These are phyloP conservation scores for Eueides isabella DNA, from an alignment of 1,140 invertebrate species.

Conservation along the genomic window DNA sequence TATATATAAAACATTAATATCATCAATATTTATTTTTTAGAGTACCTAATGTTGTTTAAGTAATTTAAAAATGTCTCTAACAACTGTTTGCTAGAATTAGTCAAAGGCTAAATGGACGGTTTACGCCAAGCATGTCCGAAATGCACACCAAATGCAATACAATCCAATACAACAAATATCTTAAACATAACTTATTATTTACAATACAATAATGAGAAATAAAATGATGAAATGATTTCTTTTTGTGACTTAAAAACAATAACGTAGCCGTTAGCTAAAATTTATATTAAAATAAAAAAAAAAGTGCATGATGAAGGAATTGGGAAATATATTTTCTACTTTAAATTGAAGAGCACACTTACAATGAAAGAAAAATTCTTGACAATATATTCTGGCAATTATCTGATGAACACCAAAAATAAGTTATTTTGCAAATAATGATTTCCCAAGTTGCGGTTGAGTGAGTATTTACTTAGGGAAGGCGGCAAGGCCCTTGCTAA, in stretches of 20 bases:
- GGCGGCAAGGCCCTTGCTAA: constrained; percentile 71
- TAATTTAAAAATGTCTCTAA: constrained; percentile 1
- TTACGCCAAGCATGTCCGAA: constrained; percentile 53
- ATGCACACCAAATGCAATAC: constrained; percentile 61
- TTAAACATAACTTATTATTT: constrained; percentile 37
- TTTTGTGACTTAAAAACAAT: constrained; percentile 19
- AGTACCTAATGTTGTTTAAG: background rate
- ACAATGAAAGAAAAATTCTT: background rate
- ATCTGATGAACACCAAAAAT: background rate
- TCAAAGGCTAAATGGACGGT: constrained; percentile 62
- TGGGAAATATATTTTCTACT: constrained; percentile 11
- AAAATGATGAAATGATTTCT: constrained; percentile 18
- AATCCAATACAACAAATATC: constrained; percentile 51
- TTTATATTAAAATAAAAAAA: constrained; percentile 4
- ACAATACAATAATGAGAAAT: constrained; percentile 30
- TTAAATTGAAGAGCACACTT: background rate
- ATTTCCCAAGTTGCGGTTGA: constrained; percentile 37
- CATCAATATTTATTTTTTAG: background rate
- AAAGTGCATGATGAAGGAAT: constrained; percentile 25
- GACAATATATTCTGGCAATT: background rate
- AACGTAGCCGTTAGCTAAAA: background rate
- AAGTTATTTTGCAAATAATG: background rate
- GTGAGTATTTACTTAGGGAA: constrained; percentile 63
- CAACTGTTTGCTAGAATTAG: background rate
- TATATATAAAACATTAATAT: too few relatives aligned